These are phyloP conservation scores for Cichladusa arquata DNA, from an alignment of 2,113 vertebrate genomes.

Conservation along the genomic window DNA sequence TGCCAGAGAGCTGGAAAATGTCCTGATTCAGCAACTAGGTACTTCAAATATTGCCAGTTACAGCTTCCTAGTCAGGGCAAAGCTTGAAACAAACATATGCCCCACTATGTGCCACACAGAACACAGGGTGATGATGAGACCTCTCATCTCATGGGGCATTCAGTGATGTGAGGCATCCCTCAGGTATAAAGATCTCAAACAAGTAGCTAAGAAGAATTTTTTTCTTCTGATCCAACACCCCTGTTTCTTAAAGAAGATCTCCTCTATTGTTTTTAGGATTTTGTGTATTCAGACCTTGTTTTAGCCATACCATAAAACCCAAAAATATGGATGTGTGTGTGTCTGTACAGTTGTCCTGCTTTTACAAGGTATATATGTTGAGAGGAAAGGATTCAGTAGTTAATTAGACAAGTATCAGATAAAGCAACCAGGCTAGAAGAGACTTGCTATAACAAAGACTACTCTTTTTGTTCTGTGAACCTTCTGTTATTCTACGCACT, in stretches of 20 bases:
- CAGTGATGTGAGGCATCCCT: background rate
- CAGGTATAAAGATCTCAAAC: background rate
- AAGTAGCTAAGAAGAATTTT: background rate
- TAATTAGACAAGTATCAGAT: background rate
- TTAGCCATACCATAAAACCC: background rate
- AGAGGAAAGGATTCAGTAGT: background rate
- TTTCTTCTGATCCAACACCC: background rate
- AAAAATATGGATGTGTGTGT: background rate
- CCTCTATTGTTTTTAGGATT: background rate
- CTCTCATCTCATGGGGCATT: background rate
- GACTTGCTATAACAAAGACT: background rate
- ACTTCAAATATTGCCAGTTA: background rate
- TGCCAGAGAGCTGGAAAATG: background rate
- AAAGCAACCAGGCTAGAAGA: background rate
- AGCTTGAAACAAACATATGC: background rate
- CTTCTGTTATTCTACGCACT: background rate
- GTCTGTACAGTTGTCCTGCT: background rate
- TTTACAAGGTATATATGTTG: background rate
- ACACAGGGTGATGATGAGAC: background rate
- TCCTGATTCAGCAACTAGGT: background rate
- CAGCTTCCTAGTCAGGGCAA: background rate
- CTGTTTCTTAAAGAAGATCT: background rate
- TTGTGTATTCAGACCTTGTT: background rate
- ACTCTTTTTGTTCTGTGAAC: background rate
- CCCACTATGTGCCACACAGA: background rate